phyloP scores from a whole-genome alignment of 2,113 vertebrate genomes.

The Crotalus tigris region DNA sequence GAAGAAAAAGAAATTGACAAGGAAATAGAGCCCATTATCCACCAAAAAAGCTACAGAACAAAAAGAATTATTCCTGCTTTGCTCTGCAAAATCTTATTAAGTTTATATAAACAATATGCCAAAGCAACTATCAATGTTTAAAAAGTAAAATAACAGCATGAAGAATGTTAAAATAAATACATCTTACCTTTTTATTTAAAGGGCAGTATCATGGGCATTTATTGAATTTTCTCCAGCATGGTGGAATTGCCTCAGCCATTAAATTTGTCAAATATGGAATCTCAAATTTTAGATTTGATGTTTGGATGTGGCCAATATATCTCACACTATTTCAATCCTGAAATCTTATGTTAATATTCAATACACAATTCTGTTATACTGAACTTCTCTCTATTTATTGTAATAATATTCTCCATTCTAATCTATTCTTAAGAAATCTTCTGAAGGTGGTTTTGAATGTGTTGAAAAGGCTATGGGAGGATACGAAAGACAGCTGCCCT shows the following conservation, averaged over 20 bases:
- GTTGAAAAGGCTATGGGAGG: neutral
- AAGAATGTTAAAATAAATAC: neutral
- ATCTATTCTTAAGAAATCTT: neutral
- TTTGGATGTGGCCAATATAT: neutral
- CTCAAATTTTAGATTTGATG: neutral
- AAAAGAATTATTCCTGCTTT: neutral
- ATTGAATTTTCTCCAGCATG: neutral
- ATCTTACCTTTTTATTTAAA: neutral
- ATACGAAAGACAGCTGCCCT: neutral
- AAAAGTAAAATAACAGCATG: neutral
- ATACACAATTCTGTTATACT: neutral
- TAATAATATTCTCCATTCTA: neutral
- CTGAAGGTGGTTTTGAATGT: neutral
- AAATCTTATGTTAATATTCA: neutral
- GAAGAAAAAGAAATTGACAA: constrained; percentile 10
- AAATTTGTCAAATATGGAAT: neutral
- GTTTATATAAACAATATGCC: neutral
- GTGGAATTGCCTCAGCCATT: neutral
- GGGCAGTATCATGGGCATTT: neutral
- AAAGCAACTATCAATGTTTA: neutral
- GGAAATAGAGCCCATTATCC: neutral
- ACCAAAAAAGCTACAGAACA: neutral
- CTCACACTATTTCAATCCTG: neutral
- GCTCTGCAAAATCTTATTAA: neutral
- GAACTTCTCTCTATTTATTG: neutral